These are phyloP conservation scores for Atta cephalotes DNA, from an alignment of 1,140 invertebrate species.

Conservation along the genomic window DNA sequence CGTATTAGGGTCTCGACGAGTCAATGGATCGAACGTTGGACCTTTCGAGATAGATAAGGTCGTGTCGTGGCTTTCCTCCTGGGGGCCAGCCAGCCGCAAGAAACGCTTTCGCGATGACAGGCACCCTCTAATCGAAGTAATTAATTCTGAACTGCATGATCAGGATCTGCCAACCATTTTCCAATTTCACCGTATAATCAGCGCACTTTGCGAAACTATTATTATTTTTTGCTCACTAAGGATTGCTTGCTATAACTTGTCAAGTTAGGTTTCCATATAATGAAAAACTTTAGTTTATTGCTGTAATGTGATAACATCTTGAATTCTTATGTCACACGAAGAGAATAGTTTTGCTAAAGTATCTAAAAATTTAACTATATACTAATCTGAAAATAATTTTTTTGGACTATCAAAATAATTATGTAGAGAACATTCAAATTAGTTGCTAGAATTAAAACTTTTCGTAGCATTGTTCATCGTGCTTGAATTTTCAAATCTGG, in stretches of 20 bases:
- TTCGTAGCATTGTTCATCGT: too few species aligned
- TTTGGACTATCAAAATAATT: not conserved
- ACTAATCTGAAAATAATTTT: too few species aligned
- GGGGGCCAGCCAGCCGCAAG: constrained; percentile 21
- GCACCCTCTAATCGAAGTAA: constrained; percentile 57
- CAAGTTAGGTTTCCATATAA: not conserved
- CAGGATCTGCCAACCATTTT: constrained; percentile 18
- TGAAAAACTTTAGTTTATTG: not conserved
- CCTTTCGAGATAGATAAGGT: constrained; percentile 61
- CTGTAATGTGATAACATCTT: not conserved
- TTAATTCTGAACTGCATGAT: constrained; percentile 57
- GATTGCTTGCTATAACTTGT: not conserved
- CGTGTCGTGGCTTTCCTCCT: constrained; percentile 45
- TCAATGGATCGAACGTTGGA: constrained; percentile 62
- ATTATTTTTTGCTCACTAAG: constrained; percentile 13
- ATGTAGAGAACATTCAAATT: not conserved
- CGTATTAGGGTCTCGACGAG: constrained; percentile 63
- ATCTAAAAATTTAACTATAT: too few species aligned
- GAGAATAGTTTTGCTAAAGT: too few species aligned
- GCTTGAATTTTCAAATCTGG: too few species aligned
- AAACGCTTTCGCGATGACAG: constrained; percentile 52
- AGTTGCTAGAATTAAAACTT: too few species aligned
- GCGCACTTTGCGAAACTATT: constrained; percentile 22
- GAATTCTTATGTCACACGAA: too few species aligned
- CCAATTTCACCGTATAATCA: constrained; percentile 46